Base-by-base conservation (phyloP, 2,888 invertebrate genomes). In the Euplexia lucipara region DNA sequence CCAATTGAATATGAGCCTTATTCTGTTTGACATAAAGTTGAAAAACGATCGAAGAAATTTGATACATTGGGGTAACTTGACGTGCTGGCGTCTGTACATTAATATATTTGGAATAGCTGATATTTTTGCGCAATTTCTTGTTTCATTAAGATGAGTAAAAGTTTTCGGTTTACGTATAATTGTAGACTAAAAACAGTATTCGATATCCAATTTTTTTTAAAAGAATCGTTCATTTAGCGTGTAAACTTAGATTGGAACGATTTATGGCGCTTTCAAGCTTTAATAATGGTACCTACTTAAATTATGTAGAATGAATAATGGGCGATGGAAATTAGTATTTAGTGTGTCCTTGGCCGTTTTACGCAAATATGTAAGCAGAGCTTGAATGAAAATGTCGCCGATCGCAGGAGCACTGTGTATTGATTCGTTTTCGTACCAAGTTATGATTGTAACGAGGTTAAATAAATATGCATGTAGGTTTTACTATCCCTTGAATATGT, bases 381-480 rank as follows among this genome's bases (percentile, higher is more conserved):
- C 57, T 70, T 81, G 65, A 69, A 82, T 79, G 61, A 63, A 71
- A 69, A 59, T 64, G 60, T 79, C 47, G 47, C 34, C 42, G n/a
- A 63, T 39, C 67, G 61, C 53, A 59, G 49, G 41, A 65, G 56
- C 57, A 35, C 41, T 37, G 16, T 26, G 48, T 78, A 81, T 79
- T 69, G 79, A 81, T 81, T 81, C 71, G 56, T 68, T 63, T 60
- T 63, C 49, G 35, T 69, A 54, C 53, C 59, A 44, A 68, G 69
- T 42, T 64, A 66, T 70, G 71, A 79, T 69, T 66, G 79, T 75
- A 78, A 64, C 44, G 65, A 81, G 68, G 82, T 66, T 81, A 35
- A 69, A 81, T 70, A 81, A 81, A 81, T 81, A 79, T 79, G 65
- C 70, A 61, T 63, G 52, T 52, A 61, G 63, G 64, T 67, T 70